phyloP scores from a whole-genome alignment of 2,888 invertebrate genomes.

The Cacoxenus indagator region DNA sequence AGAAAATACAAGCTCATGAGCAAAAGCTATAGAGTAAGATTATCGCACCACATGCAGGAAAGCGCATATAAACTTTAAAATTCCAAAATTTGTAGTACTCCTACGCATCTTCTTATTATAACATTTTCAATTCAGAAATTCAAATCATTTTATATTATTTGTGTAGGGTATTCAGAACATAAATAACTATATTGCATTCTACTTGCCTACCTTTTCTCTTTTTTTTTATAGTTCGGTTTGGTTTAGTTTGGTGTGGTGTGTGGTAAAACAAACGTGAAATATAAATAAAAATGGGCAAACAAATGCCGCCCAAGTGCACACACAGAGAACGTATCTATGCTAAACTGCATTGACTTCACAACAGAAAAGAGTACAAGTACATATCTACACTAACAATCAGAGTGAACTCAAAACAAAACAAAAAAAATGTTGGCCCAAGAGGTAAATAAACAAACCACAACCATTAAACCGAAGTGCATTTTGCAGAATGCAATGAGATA shows the following conservation, averaged over 20 bases:
- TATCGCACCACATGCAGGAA: too few species aligned
- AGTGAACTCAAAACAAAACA: constrained; percentile 1
- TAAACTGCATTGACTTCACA: neutral
- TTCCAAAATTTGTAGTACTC: too few species aligned
- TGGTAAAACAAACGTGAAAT: constrained; percentile 34
- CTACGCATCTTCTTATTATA: too few species aligned
- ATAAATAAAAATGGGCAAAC: constrained; percentile 30
- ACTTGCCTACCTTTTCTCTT: neutral
- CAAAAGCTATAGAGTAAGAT: too few species aligned
- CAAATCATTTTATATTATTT: constrained; percentile 5
- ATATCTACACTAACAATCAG: neutral
- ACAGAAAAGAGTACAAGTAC: neutral
- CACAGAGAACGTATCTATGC: constrained; percentile 3
- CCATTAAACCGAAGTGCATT: neutral
- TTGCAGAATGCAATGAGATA: neutral
- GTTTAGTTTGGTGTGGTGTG: neutral
- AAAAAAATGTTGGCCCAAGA: neutral
- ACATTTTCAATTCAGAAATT: too few species aligned
- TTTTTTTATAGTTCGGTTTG: neutral
- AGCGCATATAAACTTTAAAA: too few species aligned
- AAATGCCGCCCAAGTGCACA: constrained; percentile 26
- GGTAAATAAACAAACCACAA: constrained; percentile 5
- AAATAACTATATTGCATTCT: neutral
- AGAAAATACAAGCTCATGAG: too few species aligned
- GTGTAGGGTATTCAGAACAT: neutral